Conservation (phyloP, 2,888 invertebrate genomes). For the Drosophila anceps region DNA sequence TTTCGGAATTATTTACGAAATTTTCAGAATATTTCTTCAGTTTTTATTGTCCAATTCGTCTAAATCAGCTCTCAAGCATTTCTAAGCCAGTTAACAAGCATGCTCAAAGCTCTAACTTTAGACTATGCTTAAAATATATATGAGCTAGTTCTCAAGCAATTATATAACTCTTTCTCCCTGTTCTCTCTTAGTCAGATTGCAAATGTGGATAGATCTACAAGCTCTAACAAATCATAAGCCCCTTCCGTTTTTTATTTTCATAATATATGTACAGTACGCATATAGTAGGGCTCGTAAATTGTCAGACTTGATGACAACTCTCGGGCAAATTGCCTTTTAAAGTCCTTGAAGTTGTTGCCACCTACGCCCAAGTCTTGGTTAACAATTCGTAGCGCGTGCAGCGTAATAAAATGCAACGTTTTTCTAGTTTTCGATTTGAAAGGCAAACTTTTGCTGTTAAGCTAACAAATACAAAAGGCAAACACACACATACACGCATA, state of each 20-base stretch:
- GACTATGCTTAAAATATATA: background rate
- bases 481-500: slow-evolving; percentile 15
- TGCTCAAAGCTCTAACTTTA: background rate
- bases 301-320: slow-evolving; percentile 30
- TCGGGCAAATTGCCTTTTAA: slow-evolving; percentile 67
- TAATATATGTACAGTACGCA: slow-evolving; percentile 15
- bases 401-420: slow-evolving; percentile 69
- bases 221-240: background rate
- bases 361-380: slow-evolving; percentile 22
- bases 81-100: background rate
- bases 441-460: slow-evolving; percentile 83
- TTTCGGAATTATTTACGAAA: background rate
- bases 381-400: slow-evolving; percentile 33
- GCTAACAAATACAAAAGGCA: slow-evolving; percentile 71
- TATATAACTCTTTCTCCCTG: background rate
- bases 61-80: background rate
- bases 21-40: background rate
- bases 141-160: background rate
- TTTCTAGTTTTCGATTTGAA: slow-evolving; percentile 78
- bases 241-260: background rate
- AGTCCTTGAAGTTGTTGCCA: slow-evolving; percentile 75
- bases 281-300: slow-evolving; percentile 11
- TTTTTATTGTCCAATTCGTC: background rate
- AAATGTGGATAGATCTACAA: background rate
- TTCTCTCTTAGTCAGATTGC: background rate